phyloP scores from a whole-genome alignment of 2,113 vertebrate species.

The Sinosuthora webbiana region DNA sequence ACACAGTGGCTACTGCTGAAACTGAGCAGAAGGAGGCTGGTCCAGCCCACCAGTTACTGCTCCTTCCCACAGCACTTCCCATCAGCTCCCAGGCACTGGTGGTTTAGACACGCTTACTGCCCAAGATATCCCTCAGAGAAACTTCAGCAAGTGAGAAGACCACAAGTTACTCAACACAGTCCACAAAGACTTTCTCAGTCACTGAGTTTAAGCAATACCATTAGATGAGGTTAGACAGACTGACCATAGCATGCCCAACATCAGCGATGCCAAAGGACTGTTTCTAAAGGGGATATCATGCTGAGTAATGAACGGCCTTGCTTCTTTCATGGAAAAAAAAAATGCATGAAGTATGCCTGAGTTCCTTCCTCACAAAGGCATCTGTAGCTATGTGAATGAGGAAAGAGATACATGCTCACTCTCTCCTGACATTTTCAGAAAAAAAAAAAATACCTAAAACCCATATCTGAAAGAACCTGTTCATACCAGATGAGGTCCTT shows the following conservation, averaged over 20 bases:
- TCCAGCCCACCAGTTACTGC: neutral
- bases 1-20: rapidly evolving
- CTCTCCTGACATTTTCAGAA: neutral
- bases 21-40: neutral
- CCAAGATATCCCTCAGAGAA: neutral
- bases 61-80: neutral
- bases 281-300: neutral
- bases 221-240: neutral
- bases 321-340: constrained; percentile 7
- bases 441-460: neutral
- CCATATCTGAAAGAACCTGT: neutral
- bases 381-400: neutral
- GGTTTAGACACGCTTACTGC: neutral
- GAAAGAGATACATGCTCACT: neutral
- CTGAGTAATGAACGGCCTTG: neutral
- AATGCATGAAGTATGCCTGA: neutral
- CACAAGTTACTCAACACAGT: neutral
- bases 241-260: neutral
- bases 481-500: neutral
- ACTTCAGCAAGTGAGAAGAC: neutral
- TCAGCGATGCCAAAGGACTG: neutral
- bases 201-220: neutral
- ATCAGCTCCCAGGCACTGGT: neutral
- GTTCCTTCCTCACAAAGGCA: neutral
- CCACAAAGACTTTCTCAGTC: neutral